These are phyloP conservation scores for Pogonocichla stellata DNA, from an alignment of 2,113 vertebrate genomes.

Conservation along the genomic window DNA sequence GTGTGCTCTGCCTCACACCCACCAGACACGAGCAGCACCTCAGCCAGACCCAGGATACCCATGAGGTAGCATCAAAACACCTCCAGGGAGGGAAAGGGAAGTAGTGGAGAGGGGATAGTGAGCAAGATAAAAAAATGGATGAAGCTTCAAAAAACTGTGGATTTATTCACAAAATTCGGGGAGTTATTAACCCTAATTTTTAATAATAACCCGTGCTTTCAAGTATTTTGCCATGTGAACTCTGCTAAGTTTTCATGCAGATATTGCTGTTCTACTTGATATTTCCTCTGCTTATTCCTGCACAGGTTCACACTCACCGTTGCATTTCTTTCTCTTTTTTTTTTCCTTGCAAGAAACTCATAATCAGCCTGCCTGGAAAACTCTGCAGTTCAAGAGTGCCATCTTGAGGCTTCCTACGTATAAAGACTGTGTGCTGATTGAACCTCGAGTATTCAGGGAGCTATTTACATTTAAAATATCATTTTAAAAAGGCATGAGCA, in stretches of 20 bases:
- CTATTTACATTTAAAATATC: not conserved
- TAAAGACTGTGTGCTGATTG: not conserved
- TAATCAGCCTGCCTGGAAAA: conserved; percentile 12
- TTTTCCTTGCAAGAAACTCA: not conserved
- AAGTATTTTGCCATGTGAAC: not conserved
- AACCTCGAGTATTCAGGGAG: not conserved
- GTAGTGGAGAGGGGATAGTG: not conserved
- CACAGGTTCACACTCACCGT: not conserved
- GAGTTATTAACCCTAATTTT: not conserved
- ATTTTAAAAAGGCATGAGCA: not conserved
- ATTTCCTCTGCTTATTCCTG: conserved; percentile 11
- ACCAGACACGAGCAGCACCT: not conserved
- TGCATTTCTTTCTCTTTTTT: not conserved
- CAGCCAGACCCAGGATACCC: not conserved
- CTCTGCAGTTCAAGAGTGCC: conserved; percentile 77
- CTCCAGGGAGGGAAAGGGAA: not conserved
- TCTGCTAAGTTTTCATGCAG: not conserved
- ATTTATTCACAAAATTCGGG: not conserved
- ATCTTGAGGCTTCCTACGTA: conserved; percentile 72
- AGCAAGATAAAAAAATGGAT: not conserved
- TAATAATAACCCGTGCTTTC: not conserved
- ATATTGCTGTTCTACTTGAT: not conserved
- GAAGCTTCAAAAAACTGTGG: not conserved
- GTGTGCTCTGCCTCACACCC: not conserved
- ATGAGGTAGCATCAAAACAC: not conserved